Evolutionary conservation across 1,140 invertebrate genomes (phyloP).

Genomic region (Manduca sexta): DNA sequence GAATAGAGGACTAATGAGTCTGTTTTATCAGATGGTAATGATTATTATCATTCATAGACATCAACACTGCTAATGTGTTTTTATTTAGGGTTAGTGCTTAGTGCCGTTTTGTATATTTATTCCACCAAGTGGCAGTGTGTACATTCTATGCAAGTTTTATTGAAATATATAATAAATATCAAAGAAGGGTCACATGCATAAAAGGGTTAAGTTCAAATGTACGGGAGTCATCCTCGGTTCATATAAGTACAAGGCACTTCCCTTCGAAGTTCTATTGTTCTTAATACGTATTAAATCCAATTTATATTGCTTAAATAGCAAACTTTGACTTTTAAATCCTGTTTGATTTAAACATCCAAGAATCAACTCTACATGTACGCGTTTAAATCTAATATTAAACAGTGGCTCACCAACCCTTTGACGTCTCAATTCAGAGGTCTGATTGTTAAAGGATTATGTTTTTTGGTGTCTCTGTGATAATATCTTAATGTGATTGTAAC

Average conservation of each 20-base stretch:
- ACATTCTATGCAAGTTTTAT: too few species aligned
- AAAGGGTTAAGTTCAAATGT: too few species aligned
- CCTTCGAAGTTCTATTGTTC: constrained; percentile 51
- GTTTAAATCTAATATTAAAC: background rate
- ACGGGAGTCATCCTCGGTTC: too few species aligned
- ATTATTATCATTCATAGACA: too few species aligned
- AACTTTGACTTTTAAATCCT: constrained; percentile 39
- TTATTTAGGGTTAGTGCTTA: too few species aligned
- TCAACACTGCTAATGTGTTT: too few species aligned
- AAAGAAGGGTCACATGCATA: too few species aligned
- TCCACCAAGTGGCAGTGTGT: too few species aligned
- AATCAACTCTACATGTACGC: constrained; percentile 5
- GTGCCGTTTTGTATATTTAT: too few species aligned
- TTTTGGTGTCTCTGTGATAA: constrained; percentile 54
- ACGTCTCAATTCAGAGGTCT: constrained; percentile 31
- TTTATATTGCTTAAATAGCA: constrained; percentile 34
- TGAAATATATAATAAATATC: too few species aligned
- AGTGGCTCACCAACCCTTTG: constrained; percentile 30
- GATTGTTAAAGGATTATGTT: constrained; percentile 24
- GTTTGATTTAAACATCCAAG: constrained; percentile 3
- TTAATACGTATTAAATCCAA: constrained; percentile 45
- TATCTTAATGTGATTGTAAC: constrained; percentile 70
- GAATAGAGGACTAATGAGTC: too few species aligned
- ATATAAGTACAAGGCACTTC: constrained; percentile 40
- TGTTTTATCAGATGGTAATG: too few species aligned